Evolutionary conservation across 2,888 invertebrate genomes (phyloP), one percentile per base, ranked within the genome.

Genomic region (Hedychridium roseum): DNA sequence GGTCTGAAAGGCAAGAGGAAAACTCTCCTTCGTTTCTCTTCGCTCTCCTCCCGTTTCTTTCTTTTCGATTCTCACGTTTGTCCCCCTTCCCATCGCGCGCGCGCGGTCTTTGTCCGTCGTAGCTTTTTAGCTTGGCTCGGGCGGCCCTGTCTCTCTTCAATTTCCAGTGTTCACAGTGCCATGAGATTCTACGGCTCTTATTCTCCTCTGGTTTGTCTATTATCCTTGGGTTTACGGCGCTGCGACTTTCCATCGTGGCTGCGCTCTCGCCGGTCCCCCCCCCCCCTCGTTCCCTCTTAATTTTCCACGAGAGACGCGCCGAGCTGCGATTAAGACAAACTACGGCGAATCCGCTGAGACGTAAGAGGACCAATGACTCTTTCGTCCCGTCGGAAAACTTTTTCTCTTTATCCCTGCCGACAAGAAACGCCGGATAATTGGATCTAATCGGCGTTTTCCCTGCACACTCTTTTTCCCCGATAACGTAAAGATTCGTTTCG

Each of bases 1-100:
- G 60, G 63, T 50, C 60, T 57, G 50, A 57, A 61, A 61, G 60
- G 63, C 59, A 54, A 57, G 31, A 28, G 43, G 32, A 38, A 44
- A 40, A 46, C 32, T 30, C 21, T 15, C 20, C 20, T 43, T 9
- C 9, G n/a, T 38, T 12, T 21, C 23, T 11, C 15, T 15, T 35
- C 7, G 17, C 9, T 11, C 35, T 27, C 38, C 12, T 28, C 38
- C 23, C 18, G 18, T 32, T 18, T 31, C 5, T 38, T 2, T 14
- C 14, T 43, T 18, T 12, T 18, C 12, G 16, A n/a, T n/a, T n/a
- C n/a, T n/a, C n/a, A n/a, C n/a, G n/a, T n/a, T n/a, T n/a, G n/a
- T 11, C 23, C 17, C 16, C 26, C 34, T 49, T 40, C 26, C 21
- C 32, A 2, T 28, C 28, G 34, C 31, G 36, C 35, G 28, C 32